Evolutionary conservation across 2,888 invertebrate genomes (phyloP), one percentile per base, ranked within the genome.

Genomic region (Melinaea menophilus): DNA sequence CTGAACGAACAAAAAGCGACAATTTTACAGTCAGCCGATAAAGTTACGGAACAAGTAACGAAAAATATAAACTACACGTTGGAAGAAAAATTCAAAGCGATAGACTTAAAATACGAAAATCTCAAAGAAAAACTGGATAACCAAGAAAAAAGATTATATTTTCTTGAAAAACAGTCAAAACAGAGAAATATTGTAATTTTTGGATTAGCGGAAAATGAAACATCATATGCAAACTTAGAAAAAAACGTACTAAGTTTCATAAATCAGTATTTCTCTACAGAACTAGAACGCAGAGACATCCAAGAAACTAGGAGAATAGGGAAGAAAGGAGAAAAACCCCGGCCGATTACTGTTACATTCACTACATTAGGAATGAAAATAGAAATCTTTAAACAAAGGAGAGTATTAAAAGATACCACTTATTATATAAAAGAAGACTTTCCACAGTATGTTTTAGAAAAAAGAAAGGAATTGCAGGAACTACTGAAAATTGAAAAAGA

Each of bases 251-350:
- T 35, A 4, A 5, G 5, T 35, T 57, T 47, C 5, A 62, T 57
- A 56, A 47, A 33, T 35, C 9, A 37, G 7, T 46, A n/a, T 58
- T 55, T 58, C 22, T 54, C 45, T n/a, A n/a, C 31, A 31, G 34
- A 51, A 54, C 34, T n/a, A 33, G 13, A 64, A 45, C n/a, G 47
- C 37, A 62, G 58, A 58, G 57, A 59, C 56, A 51, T 59, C 12
- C 59, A 63, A 51, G 48, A 51, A 56, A 34, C 56, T 22, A 63
- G 22, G 13, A 56, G 63, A 63, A 60, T 57, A 11, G 63, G 60
- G n/a, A 63, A 57, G 51, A 57, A 64, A 58, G 33, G 31, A 11
- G 64, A 64, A 3, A 59, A 13, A 13, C 22, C 22, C 59, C 59
- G 59, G 2, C 59, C 41, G 13, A 37, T 59, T 45, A 37, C 31